A percentile compares a stretch with the other conserved stretches of the same genome.
phyloP scores from a whole-genome alignment of 2,113 vertebrate genomes.

The Nycticryphes semicollaris region DNA sequence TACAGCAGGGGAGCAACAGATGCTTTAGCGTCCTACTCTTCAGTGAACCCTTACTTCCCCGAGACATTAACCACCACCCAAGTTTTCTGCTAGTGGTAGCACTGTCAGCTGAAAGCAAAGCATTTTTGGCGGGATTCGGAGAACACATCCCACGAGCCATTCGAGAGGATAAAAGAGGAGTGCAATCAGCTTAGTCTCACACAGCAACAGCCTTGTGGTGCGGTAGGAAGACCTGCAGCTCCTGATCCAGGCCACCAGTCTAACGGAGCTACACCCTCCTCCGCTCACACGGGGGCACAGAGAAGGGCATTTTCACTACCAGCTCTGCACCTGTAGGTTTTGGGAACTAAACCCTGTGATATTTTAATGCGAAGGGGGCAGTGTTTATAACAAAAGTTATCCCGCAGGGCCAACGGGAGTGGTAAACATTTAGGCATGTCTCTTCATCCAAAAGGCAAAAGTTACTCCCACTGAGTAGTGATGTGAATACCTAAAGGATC shows the following conservation, averaged over 20 bases:
- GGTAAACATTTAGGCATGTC: neutral
- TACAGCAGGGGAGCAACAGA: neutral
- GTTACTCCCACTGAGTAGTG: neutral
- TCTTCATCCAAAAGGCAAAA: neutral
- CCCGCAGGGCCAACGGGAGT: neutral
- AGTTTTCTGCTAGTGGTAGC: neutral
- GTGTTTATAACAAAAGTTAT: neutral
- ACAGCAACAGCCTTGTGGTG: neutral
- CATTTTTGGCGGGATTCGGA: neutral
- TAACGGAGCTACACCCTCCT: neutral
- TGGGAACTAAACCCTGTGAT: neutral
- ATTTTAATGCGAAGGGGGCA: neutral
- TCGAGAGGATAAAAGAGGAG: neutral
- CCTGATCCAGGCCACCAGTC: rapidly evolving
- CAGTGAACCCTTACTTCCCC: neutral
- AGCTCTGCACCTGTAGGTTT: neutral
- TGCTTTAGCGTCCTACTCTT: neutral
- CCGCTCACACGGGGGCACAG: neutral
- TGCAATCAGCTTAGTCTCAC: neutral
- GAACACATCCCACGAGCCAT: neutral
- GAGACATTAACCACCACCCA: neutral
- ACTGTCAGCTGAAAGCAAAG: neutral
- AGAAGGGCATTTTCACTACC: neutral
- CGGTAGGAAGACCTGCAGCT: neutral
- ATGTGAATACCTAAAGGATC: neutral